Base-by-base conservation (phyloP, 1,140 invertebrate genomes). In the Eumaeus atala region DNA sequence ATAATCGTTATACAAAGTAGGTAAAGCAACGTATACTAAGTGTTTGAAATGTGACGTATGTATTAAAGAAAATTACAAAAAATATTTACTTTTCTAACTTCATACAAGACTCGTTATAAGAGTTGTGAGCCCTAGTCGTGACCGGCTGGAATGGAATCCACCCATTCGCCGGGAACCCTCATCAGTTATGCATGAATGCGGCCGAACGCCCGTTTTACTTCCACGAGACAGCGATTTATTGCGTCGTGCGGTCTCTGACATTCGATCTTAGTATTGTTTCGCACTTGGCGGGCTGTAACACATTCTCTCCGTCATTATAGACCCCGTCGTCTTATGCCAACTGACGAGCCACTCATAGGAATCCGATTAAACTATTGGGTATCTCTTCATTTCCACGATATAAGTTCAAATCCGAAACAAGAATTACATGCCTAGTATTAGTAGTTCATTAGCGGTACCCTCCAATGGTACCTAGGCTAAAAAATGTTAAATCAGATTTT, bases 181-280 rank as follows among this genome's bases (percentile, higher is more conserved):
- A 84, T 85, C 80, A 85, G 81, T 85, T 82, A 85, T 84, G 80
- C 78, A 85, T 84, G 82, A 85, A 85, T 84, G 82, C 82, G 77
- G 67, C 68, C 67, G 67, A 82, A 74, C 74, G 73, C 63, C 82
- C 70, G 80, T 83, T 85, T 85, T 85, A 80, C 80, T 83, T 82
- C 73, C 76, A 75, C 71, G 78, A 81, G 77, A 83, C 80, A 79
- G 79, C 78, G 79, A 85, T 84, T 85, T 85, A 84, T 85, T 82
- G 75, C 78, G 69, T 78, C 72, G 77, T 85, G 82, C 73, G 77
- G 77, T 81, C 84, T 85, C 74, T 82, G 80, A 85, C 77, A 84
- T 82, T 79, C 74, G 70, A 77, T 75, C 70, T 67, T 59, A 42
- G 70, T 70, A 75, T 72, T 57, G 56, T 63, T 66, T 64, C 64